Base-by-base conservation (phyloP, 1,140 invertebrate species). In the Neodiprion pinetum region DNA sequence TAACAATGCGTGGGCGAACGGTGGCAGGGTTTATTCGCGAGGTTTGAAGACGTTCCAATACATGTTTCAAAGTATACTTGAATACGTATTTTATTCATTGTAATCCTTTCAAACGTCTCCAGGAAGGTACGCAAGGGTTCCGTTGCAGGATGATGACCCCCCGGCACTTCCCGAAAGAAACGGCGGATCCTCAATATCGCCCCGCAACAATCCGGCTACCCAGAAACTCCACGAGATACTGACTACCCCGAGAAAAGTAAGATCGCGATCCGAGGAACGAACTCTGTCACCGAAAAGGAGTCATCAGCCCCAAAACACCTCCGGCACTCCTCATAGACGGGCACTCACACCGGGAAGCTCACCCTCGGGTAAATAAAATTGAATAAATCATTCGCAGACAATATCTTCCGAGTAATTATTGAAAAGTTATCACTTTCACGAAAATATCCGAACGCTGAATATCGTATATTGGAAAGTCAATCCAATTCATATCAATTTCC, bases 141-240 rank as follows among this genome's bases (percentile, higher is more conserved):
- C 85, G 10, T 48, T 84, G 75, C 67, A 68, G 47, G 84, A 86
- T 68, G 86, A 87, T 11, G 81, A 86, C 50, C 84, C 85, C 1
- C 85, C 85, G 7, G 76, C 80, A 0, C 77, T 87, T 12, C 85
- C 85, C 12, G 84, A 86, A 40, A 81, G 85, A 61, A 86, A 86
- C 70, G 21, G 9, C 1, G 40, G 10, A 0, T 78, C 78, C n/a
- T 80, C 82, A 8, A 81, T 83, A 12, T 91, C 90, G 72, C 88
- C 90, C 1, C 85, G 89, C 69, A 91, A 90, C 77, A 92, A 92
- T 82, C 83, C 93, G 8, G 94, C 93, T 0, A 95, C 94, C 0
- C 92, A 94, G 80, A 94, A 93, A 80, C 83, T 95, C 0, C 93
- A 95, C 80, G 93, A 94, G 77, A 85, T 94, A 11, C 82, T 95